phyloP scores from a whole-genome alignment of 2,113 vertebrate genomes.

The Deroptyus accipitrinus region DNA sequence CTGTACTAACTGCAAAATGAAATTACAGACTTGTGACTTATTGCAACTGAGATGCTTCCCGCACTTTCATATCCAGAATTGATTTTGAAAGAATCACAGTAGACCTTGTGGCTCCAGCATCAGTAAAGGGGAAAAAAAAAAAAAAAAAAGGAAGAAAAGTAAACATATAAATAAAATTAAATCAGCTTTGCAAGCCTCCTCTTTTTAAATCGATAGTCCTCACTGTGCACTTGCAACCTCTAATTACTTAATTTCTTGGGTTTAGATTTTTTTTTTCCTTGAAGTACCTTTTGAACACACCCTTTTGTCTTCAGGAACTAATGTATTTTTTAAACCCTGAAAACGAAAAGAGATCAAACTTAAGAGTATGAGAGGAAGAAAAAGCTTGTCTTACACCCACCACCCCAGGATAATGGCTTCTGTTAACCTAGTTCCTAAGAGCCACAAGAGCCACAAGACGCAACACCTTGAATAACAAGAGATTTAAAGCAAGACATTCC shows the following conservation, averaged over 20 bases:
- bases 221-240: background rate
- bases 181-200: background rate
- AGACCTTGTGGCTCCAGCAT: constrained; percentile 24
- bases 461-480: background rate
- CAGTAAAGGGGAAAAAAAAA: background rate
- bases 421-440: fast-evolving
- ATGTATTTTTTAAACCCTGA: background rate
- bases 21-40: background rate
- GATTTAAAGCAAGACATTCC: background rate
- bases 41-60: background rate
- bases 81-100: background rate
- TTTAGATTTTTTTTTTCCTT: background rate
- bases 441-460: background rate
- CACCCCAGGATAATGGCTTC: background rate
- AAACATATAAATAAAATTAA: background rate
- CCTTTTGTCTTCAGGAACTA: background rate
- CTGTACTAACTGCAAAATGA: background rate
- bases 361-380: background rate
- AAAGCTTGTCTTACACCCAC: background rate
- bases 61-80: background rate
- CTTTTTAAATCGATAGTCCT: background rate
- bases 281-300: background rate
- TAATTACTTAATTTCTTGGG: background rate
- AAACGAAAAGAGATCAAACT: background rate
- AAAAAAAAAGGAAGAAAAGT: background rate